Evolutionary conservation across 2,797 vertebrate genomes (phyloP).

Genomic region (Chloroceryle amazona): DNA sequence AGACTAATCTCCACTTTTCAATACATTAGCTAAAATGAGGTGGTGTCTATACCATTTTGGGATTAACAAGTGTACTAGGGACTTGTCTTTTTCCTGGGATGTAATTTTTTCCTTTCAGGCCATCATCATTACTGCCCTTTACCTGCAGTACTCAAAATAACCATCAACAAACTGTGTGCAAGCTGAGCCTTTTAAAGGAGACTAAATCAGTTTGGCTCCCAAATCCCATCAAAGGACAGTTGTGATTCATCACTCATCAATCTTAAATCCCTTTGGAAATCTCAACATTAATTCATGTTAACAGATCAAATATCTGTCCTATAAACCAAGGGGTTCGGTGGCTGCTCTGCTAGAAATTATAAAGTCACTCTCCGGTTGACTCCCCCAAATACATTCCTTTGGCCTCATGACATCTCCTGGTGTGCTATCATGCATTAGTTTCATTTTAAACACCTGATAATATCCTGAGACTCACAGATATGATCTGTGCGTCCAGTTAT

Average conservation of each 20-base stretch:
- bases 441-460: slow-evolving; percentile 4
- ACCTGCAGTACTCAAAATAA: slow-evolving; percentile 42
- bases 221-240: slow-evolving; percentile 22
- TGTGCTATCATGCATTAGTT: not conserved
- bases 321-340: not conserved
- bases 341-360: not conserved
- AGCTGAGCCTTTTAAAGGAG: not conserved
- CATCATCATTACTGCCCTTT: not conserved
- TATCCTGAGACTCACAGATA: not conserved
- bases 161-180: not conserved
- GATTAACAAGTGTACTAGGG: not conserved
- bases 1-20: slow-evolving; percentile 40
- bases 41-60: not conserved
- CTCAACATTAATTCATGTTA: not conserved
- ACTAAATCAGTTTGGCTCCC: not conserved
- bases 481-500: not conserved
- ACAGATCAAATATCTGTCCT: not conserved
- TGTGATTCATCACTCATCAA: not conserved
- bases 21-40: slow-evolving; percentile 9
- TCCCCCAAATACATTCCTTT: not conserved
- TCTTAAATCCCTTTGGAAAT: slow-evolving; percentile 15
- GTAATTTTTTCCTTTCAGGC: slow-evolving; percentile 3
- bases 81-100: not conserved
- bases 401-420: not conserved
- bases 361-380: not conserved